Base-by-base conservation (phyloP, 2,113 vertebrate species). In the Eptesicus fuscus region DNA sequence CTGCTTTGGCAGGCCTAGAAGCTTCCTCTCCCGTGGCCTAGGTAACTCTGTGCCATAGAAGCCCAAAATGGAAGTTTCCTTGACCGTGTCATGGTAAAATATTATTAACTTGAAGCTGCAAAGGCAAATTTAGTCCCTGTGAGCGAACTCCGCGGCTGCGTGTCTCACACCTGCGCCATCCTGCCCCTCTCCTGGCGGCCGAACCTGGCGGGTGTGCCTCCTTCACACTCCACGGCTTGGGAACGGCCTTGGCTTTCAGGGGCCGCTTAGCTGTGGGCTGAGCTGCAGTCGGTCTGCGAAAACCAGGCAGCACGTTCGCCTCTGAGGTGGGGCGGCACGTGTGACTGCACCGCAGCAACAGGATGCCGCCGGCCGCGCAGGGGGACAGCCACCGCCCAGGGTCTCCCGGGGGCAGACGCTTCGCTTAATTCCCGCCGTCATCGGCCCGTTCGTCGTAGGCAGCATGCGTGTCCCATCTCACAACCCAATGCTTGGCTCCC, bases 371-470 rank as follows among this genome's bases (percentile, higher is more conserved):
- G 23, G 7, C 13, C 17, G 47, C 1, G 1, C 6, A 0, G 56
- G 71, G 40, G n/a, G 8, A 1, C 28, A 2, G 25, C 28, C 13
- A 3, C 1, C 1, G 28, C 69, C 10, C 5, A 0, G 10, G 22
- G 14, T 18, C 47, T 78, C 53, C 67, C 23, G 9, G 65, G 35
- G 30, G 28, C n/a, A 35, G n/a, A 40, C 70, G 56, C 42, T 56
- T 49, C 22, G 42, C 53, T 42, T 40, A 74, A 56, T 32, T 59
- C 65, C 44, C 65, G 42, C 89, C 73, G 89, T 74, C 42, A 30
- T 18, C 17, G 4, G 18, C 53, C 35, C 7, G 0, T 83, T 42
- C 28, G 42, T 63, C 47, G 92, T 47, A 30, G 53, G 20, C 82
- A n/a, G 30, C 35, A 22, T 16, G 18, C 42, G 61, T 67, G 71